Evolutionary conservation across 2,888 invertebrate genomes (phyloP), one percentile per base, ranked within the genome.

Genomic region (Halictus quadricinctus): DNA sequence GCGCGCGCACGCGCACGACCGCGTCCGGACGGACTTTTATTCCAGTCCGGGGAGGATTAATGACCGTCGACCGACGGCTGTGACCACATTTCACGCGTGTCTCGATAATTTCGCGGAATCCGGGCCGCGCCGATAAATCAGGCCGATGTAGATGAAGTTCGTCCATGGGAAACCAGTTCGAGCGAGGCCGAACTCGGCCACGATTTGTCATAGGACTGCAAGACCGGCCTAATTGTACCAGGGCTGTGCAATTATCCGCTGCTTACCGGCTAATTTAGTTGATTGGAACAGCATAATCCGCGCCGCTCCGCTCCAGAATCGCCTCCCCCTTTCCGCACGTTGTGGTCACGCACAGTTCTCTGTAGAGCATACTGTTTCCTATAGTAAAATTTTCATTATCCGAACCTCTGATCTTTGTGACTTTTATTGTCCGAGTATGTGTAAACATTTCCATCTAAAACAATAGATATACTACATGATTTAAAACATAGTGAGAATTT

Each of bases 161-260:
- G 84, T 82, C 78, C 89, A 88, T 91, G 91, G 91, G 50, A 92
- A 87, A 85, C 85, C 82, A 48, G 85, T 79, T 80, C 72, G 72
- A 66, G 50, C 78, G 46, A 80, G 86, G 84, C 79, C 77, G 80
- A 85, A 82, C 69, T 76, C 72, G 43, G 74, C 54, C 83, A 85
- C 88, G 91, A 93, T 93, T 92, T 93, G 93, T 93, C 93, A 91
- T 92, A 91, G 89, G 85, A 81, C 70, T 79, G 80, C 80, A 29
- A 64, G 66, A 46, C 10, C 69, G 29, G 60, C 87, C 87, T 92
- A 91, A 93, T 92, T 91, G 90, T 89, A 87, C 58, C 81, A 81
- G 76, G 83, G 50, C 76, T 84, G 76, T 85, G 83, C 89, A 91
- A 91, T 93, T 91, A 91, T 88, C 89, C 91, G 90, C 86, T 90